A percentile compares a stretch with the other conserved stretches of the same genome.
phyloP scores from a whole-genome alignment of 2,888 invertebrate genomes.

The Microchrysa polita region DNA sequence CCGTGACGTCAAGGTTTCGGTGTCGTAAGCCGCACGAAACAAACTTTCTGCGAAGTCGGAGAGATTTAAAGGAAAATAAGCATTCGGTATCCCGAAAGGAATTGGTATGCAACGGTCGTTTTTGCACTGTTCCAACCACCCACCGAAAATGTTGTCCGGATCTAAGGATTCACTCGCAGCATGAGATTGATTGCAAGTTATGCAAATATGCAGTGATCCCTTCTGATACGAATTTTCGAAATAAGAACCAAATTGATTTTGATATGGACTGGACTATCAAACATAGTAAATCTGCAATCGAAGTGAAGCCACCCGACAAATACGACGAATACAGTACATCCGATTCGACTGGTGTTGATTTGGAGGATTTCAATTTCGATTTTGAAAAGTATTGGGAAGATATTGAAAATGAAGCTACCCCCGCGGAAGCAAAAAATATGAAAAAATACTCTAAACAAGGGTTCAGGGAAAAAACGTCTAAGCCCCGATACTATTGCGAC shows the following conservation, averaged over 20 bases:
- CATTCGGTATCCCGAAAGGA: slow-evolving; percentile 55
- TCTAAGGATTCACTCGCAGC: background rate
- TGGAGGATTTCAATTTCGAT: slow-evolving; percentile 64
- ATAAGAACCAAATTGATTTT: slow-evolving; percentile 61
- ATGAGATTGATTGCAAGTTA: background rate
- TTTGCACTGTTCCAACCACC: slow-evolving; percentile 55
- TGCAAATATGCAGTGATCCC: background rate
- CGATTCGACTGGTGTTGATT: slow-evolving; percentile 63
- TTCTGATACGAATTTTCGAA: slow-evolving; percentile 49
- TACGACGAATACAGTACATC: slow-evolving; percentile 62
- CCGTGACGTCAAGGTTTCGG: slow-evolving; percentile 62
- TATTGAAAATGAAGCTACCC: slow-evolving; percentile 63
- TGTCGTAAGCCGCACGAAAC: slow-evolving; percentile 62
- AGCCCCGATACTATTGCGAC: slow-evolving; percentile 62
- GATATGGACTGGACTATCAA: slow-evolving; percentile 62
- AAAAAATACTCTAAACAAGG: slow-evolving; percentile 63
- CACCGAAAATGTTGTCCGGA: slow-evolving; percentile 50
- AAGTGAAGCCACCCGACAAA: slow-evolving; percentile 62
- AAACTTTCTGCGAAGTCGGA: slow-evolving; percentile 51
- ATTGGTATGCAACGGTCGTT: slow-evolving; percentile 53
- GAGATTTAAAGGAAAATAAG: slow-evolving; percentile 1
- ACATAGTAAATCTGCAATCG: slow-evolving; percentile 61
- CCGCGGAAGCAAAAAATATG: slow-evolving; percentile 62
- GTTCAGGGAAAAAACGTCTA: slow-evolving; percentile 62
- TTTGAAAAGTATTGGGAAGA: slow-evolving; percentile 65